These are phyloP conservation scores for Protosalanx chinensis DNA, from an alignment of 2,797 vertebrate species.

Conservation along the genomic window DNA sequence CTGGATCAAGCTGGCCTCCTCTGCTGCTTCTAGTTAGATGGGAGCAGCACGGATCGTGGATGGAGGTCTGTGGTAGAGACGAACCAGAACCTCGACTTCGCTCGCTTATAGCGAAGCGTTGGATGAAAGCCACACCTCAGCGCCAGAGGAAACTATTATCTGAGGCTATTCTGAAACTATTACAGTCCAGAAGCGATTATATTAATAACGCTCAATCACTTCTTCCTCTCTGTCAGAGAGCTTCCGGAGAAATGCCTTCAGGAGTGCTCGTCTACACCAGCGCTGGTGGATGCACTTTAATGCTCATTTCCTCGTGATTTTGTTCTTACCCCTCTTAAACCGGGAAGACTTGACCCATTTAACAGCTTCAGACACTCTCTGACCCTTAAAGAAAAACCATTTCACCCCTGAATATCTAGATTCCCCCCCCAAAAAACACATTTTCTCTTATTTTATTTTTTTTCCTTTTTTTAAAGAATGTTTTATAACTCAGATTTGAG, in stretches of 20 bases:
- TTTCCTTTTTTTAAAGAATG: too few relatives aligned
- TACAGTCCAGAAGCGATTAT: neutral
- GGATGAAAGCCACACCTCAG: neutral
- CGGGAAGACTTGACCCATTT: conserved; percentile 56
- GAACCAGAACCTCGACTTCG: conserved; percentile 6
- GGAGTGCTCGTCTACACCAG: neutral
- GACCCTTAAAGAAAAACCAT: conserved; percentile 41
- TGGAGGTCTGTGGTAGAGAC: conserved; percentile 16
- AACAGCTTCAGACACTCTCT: conserved; percentile 51
- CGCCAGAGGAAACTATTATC: neutral
- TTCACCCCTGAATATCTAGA: conserved; percentile 43
- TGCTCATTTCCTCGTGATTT: conserved; percentile 31
- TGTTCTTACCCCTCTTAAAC: conserved; percentile 29
- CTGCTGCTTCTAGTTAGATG: conserved; percentile 54
- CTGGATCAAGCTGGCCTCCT: conserved; percentile 26
- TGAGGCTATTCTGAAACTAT: conserved; percentile 1
- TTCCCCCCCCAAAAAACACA: neutral
- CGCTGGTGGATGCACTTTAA: conserved; percentile 21
- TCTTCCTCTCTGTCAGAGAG: neutral
- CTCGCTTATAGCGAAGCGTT: too few relatives aligned
- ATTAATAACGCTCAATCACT: neutral
- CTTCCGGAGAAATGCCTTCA: neutral
- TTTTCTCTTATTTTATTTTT: neutral
- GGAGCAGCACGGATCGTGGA: conserved; percentile 2
- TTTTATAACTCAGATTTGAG: too few relatives aligned